Base-by-base conservation (phyloP, 2,797 vertebrate genomes). In the Acanthiza pusilla region DNA sequence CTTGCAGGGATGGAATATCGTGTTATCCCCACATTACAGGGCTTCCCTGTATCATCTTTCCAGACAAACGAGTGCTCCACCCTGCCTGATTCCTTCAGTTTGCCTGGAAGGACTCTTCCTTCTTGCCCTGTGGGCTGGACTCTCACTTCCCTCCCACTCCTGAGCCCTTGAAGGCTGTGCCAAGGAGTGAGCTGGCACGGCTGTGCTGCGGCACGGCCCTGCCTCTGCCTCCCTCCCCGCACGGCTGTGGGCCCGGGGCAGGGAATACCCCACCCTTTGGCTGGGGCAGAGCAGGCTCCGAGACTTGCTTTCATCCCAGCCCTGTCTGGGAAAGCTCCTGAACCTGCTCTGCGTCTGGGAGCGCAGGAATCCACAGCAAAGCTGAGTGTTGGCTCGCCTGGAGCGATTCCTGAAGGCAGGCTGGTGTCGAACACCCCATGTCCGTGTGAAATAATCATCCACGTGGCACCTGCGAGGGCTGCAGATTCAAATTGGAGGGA, bases 251-350 rank as follows among this genome's bases (percentile, higher is more conserved):
- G 91, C 91, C 63, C 2, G 1, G 19, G 75, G 89, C 72, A 81
- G 85, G 88, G 72, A 60, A 43, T 42, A 88, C 93, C 58, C 83
- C 94, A 22, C 96, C 93, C 94, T 94, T 90, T 78, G 93, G 92
- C 92, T 81, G 77, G 51, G 80, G 57, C 84, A 91, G 36, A 61
- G 79, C 32, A 62, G 83, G 11, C 70, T 70, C 5, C 1, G 29
- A 85, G 92, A 27, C 40, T 26, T 55, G 48, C 92, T 94, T 88
- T 94, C 73, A 81, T 94, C 92, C 73, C 89, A 62, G 87, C 75
- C 65, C 65, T 65, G 89, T 84, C 93, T 95, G 96, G 88, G 79
- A 91, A 90, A 85, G 86, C 93, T 93, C 90, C 74, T 34, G 77
- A 76, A 86, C 68, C 86, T 80, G 63, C 86, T 87, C 48, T 8